These are phyloP conservation scores for Parnassius apollo DNA, from an alignment of 2,888 invertebrate species.

Conservation along the genomic window DNA sequence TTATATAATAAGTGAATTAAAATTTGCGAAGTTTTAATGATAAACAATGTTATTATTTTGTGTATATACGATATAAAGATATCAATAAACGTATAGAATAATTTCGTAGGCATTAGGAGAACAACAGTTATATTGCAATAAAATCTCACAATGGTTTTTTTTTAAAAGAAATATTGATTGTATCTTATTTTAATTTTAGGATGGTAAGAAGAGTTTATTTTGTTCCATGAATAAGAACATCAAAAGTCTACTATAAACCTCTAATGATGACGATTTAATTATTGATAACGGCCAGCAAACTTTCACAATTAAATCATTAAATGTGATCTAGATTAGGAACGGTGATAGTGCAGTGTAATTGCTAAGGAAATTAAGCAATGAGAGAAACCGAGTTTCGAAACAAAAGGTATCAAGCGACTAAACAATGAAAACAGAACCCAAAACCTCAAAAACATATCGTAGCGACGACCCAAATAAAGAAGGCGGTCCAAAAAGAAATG, in stretches of 20 bases:
- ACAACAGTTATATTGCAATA: too few species aligned
- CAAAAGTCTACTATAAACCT: not conserved
- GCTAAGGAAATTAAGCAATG: slow-evolving; percentile 27
- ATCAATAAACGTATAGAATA: too few species aligned
- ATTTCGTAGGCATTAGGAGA: too few species aligned
- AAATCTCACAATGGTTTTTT: too few species aligned
- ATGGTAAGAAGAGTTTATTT: too few species aligned
- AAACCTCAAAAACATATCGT: slow-evolving; percentile 17
- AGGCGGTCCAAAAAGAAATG: slow-evolving; percentile 45
- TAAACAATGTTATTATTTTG: too few species aligned
- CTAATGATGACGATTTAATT: slow-evolving; percentile 26
- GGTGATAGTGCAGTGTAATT: slow-evolving; percentile 24
- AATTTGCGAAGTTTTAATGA: too few species aligned
- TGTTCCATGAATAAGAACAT: not conserved
- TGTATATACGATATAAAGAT: too few species aligned
- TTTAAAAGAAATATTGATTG: too few species aligned
- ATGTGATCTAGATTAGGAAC: slow-evolving; percentile 24
- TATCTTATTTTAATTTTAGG: too few species aligned
- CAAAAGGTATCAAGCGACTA: slow-evolving; percentile 15
- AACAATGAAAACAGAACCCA: slow-evolving; percentile 14
- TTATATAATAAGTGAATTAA: too few species aligned
- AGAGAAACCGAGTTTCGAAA: slow-evolving; percentile 10
- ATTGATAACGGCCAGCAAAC: slow-evolving; percentile 26
- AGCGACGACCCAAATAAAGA: slow-evolving; percentile 26
- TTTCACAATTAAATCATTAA: slow-evolving; percentile 25